A percentile compares a stretch with the other conserved stretches of the same genome.
Conservation (phyloP, 2,797 vertebrate genomes). For the Basileuterus tristriatus region DNA sequence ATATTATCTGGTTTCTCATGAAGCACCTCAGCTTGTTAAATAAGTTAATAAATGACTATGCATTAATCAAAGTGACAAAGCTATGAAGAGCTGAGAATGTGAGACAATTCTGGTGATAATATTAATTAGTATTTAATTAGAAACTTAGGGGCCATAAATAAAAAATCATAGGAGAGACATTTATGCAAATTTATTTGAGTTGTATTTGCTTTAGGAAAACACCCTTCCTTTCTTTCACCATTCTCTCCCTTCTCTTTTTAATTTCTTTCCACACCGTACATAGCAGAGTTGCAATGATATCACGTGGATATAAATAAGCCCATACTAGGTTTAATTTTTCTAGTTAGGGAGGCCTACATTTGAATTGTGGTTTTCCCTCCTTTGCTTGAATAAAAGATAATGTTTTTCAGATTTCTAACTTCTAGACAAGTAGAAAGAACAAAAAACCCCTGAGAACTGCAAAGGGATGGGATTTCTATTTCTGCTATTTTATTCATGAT, state of each 20-base stretch:
- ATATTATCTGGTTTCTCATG: conserved; percentile 92
- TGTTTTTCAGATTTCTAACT: conserved; percentile 12
- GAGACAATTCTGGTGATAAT: conserved; percentile 88
- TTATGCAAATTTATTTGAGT: conserved; percentile 74
- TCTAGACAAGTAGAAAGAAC: neutral
- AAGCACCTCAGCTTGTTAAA: conserved; percentile 84
- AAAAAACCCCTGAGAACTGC: neutral
- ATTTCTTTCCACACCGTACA: neutral
- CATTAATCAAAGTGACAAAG: conserved; percentile 96
- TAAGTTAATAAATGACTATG: conserved; percentile 92
- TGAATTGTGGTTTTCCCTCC: conserved; percentile 35
- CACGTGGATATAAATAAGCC: conserved; percentile 5
- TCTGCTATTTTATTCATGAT: neutral
- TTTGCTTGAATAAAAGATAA: neutral
- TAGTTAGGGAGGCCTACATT: conserved; percentile 20
- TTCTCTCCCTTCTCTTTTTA: neutral
- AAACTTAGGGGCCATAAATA: conserved; percentile 89
- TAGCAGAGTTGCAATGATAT: conserved; percentile 32
- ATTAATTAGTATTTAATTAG: conserved; percentile 99
- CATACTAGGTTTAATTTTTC: conserved; percentile 51
- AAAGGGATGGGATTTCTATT: neutral
- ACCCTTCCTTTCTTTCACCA: neutral
- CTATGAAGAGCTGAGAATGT: conserved; percentile 86
- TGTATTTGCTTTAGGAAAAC: conserved; percentile 67
- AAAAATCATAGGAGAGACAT: conserved; percentile 77